Base-by-base conservation (phyloP, 2,888 invertebrate genomes). In the Idaea straminata region DNA sequence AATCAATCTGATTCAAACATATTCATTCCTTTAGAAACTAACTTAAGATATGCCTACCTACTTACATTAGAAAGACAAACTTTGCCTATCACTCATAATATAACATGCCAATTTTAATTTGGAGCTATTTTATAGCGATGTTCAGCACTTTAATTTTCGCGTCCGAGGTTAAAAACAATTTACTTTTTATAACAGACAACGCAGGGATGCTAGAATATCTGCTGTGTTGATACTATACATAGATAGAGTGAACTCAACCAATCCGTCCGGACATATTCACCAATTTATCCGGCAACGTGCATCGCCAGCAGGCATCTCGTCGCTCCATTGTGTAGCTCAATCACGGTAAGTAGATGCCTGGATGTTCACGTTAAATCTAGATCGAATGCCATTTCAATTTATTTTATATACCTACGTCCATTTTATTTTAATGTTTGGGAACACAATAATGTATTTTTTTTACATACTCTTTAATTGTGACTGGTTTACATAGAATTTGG, bases 241-340 rank as follows among this genome's bases (percentile, higher is more conserved):
- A 47, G 47, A 47, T 5, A 47, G 59, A 59, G 34, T 13, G 15
- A 59, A 34, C 13, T 34, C 34, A 34, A 13, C 34, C 59, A 34
- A 34, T 34, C 69, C 66, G 68, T 66, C 66, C 68, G 67, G 61
- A 68, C 64, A 70, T 69, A 70, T 69, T 67, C 66, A 65, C 64
- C 72, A 73, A 73, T 75, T 71, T 71, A 72, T 70, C 64, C 68
- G 66, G 65, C 67, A 71, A 70, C 68, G 66, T 64, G 69, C 66
- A 66, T 67, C 65, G 62, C 64, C 65, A 66, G 65, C 63, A 67
- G 66, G 61, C 65, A 61, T 66, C 61, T 61, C 72, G 66, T 71
- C 69, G 70, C 67, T 72, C 72, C 75, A 76, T 76, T 76, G 75
- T 75, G 74, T 70, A 61, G 58, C 58, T 64, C 64, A 59, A 59